These are phyloP conservation scores for Hypocryptadius cinnamomeus DNA, from an alignment of 2,113 vertebrate genomes.

Conservation along the genomic window DNA sequence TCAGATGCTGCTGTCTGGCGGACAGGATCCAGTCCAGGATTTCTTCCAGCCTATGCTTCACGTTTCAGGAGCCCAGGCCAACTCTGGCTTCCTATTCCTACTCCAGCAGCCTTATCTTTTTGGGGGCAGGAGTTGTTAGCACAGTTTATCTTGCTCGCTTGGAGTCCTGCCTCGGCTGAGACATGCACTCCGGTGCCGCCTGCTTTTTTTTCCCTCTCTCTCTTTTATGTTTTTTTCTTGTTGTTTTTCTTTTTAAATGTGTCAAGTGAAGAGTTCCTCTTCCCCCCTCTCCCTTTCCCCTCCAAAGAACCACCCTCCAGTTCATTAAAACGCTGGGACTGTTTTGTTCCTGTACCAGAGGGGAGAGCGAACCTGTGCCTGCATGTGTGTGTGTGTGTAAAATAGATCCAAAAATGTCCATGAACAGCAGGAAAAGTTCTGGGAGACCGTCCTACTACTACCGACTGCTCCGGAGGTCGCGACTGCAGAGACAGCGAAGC, in stretches of 20 bases:
- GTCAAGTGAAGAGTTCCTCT: slow-evolving; percentile 49
- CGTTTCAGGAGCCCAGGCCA: slow-evolving; percentile 44
- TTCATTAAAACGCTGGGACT: not conserved
- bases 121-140: slow-evolving; percentile 44
- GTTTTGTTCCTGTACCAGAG: slow-evolving; percentile 1
- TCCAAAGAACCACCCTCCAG: slow-evolving; percentile 40
- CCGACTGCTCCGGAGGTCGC: slow-evolving; percentile 88
- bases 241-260: slow-evolving; percentile 38
- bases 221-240: not conserved
- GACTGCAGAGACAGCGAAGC: slow-evolving; percentile 93
- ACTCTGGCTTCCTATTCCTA: slow-evolving; percentile 53
- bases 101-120: slow-evolving; percentile 57
- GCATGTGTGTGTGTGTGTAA: slow-evolving; percentile 34
- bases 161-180: slow-evolving; percentile 28
- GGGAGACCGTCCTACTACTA: slow-evolving; percentile 94
- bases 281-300: slow-evolving; percentile 10
- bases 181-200: not conserved
- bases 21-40: slow-evolving; percentile 72
- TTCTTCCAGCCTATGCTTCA: slow-evolving; percentile 65
- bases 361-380: slow-evolving; percentile 32
- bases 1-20: not conserved
- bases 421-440: slow-evolving; percentile 86
- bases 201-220: not conserved
- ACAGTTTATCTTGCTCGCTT: slow-evolving; percentile 43
- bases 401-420: slow-evolving; percentile 77